These are phyloP conservation scores for Zosterops hypoxanthus DNA, from an alignment of 2,113 vertebrate genomes.

Conservation along the genomic window DNA sequence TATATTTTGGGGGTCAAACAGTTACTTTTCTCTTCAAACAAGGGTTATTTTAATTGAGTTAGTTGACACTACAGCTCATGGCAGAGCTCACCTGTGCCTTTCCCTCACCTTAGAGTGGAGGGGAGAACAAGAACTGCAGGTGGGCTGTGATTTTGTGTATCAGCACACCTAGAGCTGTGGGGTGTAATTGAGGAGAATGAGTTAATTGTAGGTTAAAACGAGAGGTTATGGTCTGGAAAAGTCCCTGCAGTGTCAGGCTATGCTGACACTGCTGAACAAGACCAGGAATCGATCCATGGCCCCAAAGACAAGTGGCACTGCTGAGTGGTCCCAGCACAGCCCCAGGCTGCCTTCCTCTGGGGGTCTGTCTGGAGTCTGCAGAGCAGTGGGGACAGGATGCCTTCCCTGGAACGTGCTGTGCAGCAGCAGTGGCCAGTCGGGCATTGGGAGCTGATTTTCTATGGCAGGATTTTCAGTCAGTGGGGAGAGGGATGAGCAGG, in stretches of 20 bases:
- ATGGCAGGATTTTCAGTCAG: neutral
- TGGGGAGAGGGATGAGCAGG: neutral
- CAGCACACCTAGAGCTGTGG: neutral
- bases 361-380: neutral
- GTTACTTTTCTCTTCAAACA: neutral
- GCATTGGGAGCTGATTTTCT: neutral
- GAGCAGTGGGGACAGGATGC: neutral
- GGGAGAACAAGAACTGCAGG: neutral
- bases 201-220: neutral
- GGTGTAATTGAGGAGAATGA: neutral
- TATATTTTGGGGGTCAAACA: neutral
- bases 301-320: neutral
- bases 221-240: neutral
- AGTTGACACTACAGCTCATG: neutral
- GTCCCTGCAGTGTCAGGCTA: neutral
- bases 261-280: neutral
- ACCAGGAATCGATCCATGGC: neutral
- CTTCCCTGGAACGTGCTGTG: accelerated
- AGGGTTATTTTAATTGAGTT: neutral
- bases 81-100: neutral
- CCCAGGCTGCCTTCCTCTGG: neutral
- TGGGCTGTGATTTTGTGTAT: neutral
- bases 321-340: neutral
- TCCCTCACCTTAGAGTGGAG: neutral
- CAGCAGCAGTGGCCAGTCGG: neutral